A percentile compares a stretch with the other conserved stretches of the same genome.
Conservation (phyloP, 1,140 invertebrate species). For the Anastrepha obliqua region DNA sequence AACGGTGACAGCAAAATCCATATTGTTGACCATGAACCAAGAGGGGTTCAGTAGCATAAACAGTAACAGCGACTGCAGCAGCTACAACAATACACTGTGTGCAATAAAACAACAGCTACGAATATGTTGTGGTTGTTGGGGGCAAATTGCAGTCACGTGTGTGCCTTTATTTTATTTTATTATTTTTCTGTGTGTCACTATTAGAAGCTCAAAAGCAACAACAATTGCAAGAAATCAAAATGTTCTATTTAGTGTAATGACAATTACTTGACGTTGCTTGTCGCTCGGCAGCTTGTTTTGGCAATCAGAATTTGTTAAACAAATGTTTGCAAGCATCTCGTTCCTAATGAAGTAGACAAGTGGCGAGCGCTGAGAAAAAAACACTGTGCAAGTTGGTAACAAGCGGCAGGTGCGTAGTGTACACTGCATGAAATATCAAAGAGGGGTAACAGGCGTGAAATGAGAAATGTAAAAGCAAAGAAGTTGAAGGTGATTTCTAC, state of each 20-base stretch:
- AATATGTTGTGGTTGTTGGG: neutral
- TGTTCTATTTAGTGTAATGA: neutral
- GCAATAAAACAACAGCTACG: neutral
- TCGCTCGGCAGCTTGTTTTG: conserved; percentile 32
- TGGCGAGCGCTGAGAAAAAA: neutral
- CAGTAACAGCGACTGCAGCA: neutral
- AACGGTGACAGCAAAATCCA: conserved; percentile 9
- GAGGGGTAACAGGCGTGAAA: neutral
- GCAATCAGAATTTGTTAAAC: conserved; percentile 51
- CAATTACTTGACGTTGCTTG: conserved; percentile 15
- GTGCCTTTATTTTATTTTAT: neutral
- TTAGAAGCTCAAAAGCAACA: neutral
- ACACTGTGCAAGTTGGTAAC: neutral
- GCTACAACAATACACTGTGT: neutral
- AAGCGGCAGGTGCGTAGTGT: neutral
- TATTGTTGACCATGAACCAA: conserved; percentile 34
- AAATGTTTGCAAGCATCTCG: conserved; percentile 22
- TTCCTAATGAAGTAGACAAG: conserved; percentile 32
- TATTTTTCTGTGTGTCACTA: neutral
- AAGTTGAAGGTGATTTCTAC: too few species aligned
- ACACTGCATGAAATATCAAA: too few species aligned
- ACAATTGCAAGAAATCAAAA: neutral
- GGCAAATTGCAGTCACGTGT: conserved; percentile 5
- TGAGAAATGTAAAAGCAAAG: too few species aligned
- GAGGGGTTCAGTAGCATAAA: neutral